A percentile compares a stretch with the other conserved stretches of the same genome.
Conservation (phyloP, 2,113 vertebrate genomes). For the Gobiocypris rarus region DNA sequence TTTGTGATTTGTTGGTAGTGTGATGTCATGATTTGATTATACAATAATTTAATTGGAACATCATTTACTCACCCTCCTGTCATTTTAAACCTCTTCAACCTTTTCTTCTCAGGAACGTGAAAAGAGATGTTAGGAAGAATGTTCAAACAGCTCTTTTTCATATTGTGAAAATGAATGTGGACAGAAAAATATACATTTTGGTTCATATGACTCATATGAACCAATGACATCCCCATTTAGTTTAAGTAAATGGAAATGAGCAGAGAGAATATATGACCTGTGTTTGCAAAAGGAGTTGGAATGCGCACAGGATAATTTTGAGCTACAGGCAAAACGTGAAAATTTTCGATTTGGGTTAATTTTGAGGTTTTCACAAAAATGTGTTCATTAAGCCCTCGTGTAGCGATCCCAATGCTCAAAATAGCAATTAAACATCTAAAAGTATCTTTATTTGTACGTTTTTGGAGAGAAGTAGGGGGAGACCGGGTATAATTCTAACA, state of each 20-base stretch:
- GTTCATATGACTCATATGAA: not conserved
- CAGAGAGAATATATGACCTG: not conserved
- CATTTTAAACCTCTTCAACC: not conserved
- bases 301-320: too few relatives aligned
- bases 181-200: not conserved
- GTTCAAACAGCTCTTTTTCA: not conserved
- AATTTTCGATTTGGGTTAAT: too few relatives aligned
- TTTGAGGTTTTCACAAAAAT: too few relatives aligned
- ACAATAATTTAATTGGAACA: not conserved
- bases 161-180: not conserved
- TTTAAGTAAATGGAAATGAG: not conserved
- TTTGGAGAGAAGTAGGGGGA: too few relatives aligned
- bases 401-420: too few relatives aligned
- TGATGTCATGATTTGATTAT: slow-evolving; percentile 1
- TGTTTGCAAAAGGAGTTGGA: too few relatives aligned
- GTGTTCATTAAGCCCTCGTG: too few relatives aligned
- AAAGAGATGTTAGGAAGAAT: not conserved
- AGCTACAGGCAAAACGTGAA: too few relatives aligned
- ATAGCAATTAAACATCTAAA: too few relatives aligned
- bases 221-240: not conserved
- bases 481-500: too few relatives aligned
- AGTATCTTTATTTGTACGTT: too few relatives aligned
- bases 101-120: not conserved
- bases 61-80: not conserved
- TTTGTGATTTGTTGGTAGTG: slow-evolving; percentile 20